phyloP scores from a whole-genome alignment of 2,113 vertebrate genomes.

The Cottus gobio region DNA sequence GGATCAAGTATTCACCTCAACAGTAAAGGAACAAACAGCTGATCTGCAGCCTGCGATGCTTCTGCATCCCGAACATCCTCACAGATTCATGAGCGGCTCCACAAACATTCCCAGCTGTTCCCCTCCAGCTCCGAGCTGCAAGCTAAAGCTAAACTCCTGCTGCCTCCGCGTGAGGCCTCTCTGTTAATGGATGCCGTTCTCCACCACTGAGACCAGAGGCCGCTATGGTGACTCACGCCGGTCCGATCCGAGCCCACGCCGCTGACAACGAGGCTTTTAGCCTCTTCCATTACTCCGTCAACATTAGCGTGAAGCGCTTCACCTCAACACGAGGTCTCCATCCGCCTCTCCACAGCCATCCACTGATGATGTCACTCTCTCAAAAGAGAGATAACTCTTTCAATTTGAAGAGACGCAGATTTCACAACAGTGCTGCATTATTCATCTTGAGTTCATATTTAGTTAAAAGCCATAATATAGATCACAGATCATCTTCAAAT shows the following conservation, averaged over 20 bases:
- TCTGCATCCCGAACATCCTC: no score
- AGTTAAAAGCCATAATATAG: neutral
- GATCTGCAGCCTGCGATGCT: no score
- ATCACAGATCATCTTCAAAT: no score
- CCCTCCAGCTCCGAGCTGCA: neutral
- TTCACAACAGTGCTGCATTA: neutral
- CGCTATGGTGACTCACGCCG: slow-evolving; percentile 61
- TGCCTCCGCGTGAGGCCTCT: slow-evolving; percentile 36
- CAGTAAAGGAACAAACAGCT: no score
- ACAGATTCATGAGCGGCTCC: no score
- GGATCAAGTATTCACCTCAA: no score
- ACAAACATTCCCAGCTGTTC: no score
- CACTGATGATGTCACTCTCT: neutral
- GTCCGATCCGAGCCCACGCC: slow-evolving; percentile 31
- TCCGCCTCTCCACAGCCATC: slow-evolving; percentile 4
- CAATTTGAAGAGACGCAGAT: neutral
- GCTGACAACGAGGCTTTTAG: slow-evolving; percentile 42
- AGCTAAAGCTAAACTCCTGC: slow-evolving; percentile 31
- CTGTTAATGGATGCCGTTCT: slow-evolving; percentile 69
- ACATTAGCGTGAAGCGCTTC: slow-evolving; percentile 21
- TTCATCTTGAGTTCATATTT: neutral
- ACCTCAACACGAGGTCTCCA: slow-evolving; percentile 28
- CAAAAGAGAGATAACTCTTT: neutral
- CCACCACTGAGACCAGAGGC: slow-evolving; percentile 57
- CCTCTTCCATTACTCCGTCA: slow-evolving; percentile 66